Conservation (phyloP, 2,888 invertebrate species). For the Eremobia ochroleuca region DNA sequence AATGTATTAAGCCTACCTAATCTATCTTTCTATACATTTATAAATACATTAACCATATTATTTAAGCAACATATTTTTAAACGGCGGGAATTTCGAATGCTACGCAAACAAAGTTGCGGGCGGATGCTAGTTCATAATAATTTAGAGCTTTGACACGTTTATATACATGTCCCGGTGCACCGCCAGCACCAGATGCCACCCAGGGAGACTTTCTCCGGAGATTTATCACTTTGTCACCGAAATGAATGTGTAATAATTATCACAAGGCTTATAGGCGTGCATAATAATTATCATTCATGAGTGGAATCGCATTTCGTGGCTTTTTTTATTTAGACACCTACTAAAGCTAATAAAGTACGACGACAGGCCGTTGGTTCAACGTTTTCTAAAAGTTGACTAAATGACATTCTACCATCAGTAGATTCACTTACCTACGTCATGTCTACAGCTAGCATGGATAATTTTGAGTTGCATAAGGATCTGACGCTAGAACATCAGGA, state of each 20-base stretch:
- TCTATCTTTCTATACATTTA: no score
- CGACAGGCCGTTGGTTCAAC: neutral
- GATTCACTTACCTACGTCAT: neutral
- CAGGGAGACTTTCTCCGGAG: slow-evolving; percentile 41
- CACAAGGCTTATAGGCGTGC: slow-evolving; percentile 33
- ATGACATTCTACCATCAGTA: slow-evolving; percentile 2
- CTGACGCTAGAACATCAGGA: neutral
- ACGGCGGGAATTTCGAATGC: no score
- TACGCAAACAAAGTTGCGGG: no score
- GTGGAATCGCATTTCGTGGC: slow-evolving; percentile 2
- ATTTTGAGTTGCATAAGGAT: neutral
- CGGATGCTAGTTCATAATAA: slow-evolving; percentile 24
- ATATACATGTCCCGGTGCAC: neutral
- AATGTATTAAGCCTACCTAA: no score
- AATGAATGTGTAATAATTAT: slow-evolving; percentile 52
- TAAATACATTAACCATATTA: no score
- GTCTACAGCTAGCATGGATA: neutral
- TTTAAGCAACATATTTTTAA: no score
- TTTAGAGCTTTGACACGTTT: slow-evolving; percentile 39
- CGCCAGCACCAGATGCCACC: slow-evolving; percentile 3
- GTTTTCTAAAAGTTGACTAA: neutral
- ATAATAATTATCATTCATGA: slow-evolving; percentile 22
- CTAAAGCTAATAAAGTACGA: slow-evolving; percentile 13
- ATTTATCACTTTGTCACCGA: slow-evolving; percentile 48
- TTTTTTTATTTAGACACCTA: slow-evolving; percentile 15